phyloP scores from a whole-genome alignment of 2,113 vertebrate genomes.

The Ictalurus furcatus region DNA sequence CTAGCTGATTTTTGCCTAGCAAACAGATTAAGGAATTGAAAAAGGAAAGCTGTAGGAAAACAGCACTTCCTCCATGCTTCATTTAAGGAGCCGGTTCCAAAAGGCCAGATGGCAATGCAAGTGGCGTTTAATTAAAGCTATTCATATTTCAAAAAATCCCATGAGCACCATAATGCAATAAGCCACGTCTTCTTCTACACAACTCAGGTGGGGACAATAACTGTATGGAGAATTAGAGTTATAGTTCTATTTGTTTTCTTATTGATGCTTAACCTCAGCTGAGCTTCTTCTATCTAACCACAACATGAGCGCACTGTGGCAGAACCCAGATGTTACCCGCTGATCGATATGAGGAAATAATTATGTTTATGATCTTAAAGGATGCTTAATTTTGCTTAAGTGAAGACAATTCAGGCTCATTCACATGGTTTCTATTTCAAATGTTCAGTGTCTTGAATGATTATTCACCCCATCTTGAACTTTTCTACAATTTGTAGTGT shows the following conservation, averaged over 20 bases:
- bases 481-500: neutral
- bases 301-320: neutral
- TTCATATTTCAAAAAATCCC: slow-evolving; percentile 77
- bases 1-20: slow-evolving; percentile 27
- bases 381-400: neutral
- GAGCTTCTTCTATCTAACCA: slow-evolving; percentile 6
- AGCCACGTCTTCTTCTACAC: slow-evolving; percentile 31
- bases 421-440: neutral
- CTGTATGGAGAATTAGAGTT: slow-evolving; percentile 37
- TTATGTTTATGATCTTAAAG: neutral
- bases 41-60: slow-evolving; percentile 22
- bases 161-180: slow-evolving; percentile 51
- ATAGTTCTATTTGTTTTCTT: slow-evolving; percentile 30
- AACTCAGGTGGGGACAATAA: slow-evolving; percentile 45
- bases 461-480: neutral
- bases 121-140: slow-evolving; percentile 79
- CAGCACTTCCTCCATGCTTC: slow-evolving; percentile 50
- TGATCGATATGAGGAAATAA: slow-evolving; percentile 17
- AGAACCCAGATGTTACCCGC: neutral
- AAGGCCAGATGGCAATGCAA: slow-evolving; percentile 76
- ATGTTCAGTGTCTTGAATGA: neutral
- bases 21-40: slow-evolving; percentile 48
- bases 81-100: slow-evolving; percentile 70
- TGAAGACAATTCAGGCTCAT: neutral
- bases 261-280: slow-evolving; percentile 30